Evolutionary conservation across 2,888 invertebrate genomes (phyloP), one percentile per base, ranked within the genome.

Genomic region (Physocephala rufipes): DNA sequence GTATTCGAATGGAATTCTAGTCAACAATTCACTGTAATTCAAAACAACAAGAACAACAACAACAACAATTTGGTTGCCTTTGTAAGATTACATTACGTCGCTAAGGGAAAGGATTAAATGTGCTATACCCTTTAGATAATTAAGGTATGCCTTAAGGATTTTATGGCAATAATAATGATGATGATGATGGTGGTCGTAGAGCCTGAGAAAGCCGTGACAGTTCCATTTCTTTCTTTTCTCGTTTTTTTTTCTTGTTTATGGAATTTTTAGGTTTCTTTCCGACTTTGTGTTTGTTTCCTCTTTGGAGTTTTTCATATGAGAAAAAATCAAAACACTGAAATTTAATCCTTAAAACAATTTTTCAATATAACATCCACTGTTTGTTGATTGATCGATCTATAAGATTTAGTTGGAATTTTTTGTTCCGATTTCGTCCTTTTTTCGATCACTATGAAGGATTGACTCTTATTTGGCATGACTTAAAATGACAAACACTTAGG

Each of bases 41-140:
- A 36, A 36, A 36, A 9, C 36, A 36, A 36, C 36, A 36, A 36
- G n/a, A n/a, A n/a, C 36, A 9, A 36, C 5, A 9, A 9, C 36
- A 36, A 36, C 36, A 36, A 36, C 36, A 36, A 36, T 9, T 36
- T 4, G 5, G 53, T 61, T 67, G 51, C 21, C 53, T 61, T 72
- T 69, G 75, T 74, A 79, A 80, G 78, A 78, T 80, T 80, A 71
- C 78, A 78, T 77, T 72, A 19, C 26, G n/a, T 19, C 47, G 62
- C 72, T 77, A 74, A n/a, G 77, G 76, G 75, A 74, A 79, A 80
- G 75, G 75, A 74, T 74, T 74, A 74, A 75, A 75, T n/a, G 73
- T 76, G 74, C 77, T 74, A 78, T 36, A 80, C 76, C 77, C 78
- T 77, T 78, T 72, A 59, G 61, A 16, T 30, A 53, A 43, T 5